Percentiles rank a stretch among this genome's conserved stretches.
Evolutionary conservation across 2,113 vertebrate genomes (phyloP).

Genomic region (Halichoerus grypus): DNA sequence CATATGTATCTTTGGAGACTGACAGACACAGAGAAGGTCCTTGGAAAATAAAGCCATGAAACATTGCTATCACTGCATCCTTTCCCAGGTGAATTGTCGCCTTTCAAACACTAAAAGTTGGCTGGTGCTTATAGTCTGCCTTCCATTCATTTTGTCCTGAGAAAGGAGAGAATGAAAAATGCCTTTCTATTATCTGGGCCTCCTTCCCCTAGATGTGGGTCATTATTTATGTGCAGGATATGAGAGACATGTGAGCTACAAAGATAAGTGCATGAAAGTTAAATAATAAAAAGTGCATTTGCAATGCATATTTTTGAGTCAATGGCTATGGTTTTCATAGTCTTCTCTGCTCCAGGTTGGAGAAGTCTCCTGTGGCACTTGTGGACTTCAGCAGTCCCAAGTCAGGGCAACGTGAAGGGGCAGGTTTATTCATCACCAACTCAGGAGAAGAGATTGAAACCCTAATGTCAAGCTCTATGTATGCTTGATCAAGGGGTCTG

Average conservation of each 20-base stretch:
- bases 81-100: not conserved
- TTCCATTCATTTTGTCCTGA: not conserved
- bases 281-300: not conserved
- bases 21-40: not conserved
- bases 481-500: not conserved
- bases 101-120: not conserved
- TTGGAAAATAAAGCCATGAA: not conserved
- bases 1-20: not conserved
- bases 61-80: not conserved
- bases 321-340: not conserved
- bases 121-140: not conserved
- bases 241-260: not conserved
- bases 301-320: not conserved
- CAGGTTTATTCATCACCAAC: not conserved
- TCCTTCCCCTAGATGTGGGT: not conserved
- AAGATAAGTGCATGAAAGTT: not conserved
- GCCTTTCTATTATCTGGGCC: not conserved
- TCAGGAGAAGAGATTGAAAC: not conserved
- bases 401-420: not conserved
- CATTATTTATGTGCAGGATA: not conserved
- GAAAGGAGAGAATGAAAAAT: not conserved
- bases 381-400: not conserved
- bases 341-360: not conserved
- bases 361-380: not conserved
- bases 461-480: not conserved